Evolutionary conservation across 1,140 invertebrate species (phyloP).

Genomic region (Coptotermes formosanus): DNA sequence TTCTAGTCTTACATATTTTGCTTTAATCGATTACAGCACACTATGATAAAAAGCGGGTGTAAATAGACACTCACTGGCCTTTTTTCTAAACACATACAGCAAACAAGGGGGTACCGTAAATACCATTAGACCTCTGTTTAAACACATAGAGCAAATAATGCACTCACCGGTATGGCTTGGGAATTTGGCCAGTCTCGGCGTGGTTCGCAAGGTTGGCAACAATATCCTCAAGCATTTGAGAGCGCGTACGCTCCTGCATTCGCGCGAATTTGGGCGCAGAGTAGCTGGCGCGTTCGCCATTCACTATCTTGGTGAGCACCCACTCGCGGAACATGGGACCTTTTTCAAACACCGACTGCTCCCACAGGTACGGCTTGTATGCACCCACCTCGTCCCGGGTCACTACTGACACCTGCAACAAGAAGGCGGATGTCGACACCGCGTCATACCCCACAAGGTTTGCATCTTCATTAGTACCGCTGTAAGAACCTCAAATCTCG

Average conservation of each 20-base stretch:
- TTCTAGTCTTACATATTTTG: too few species aligned
- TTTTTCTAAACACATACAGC: too few species aligned
- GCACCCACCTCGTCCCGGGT: conserved; percentile 95
- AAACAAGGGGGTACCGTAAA: too few species aligned
- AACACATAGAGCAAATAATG: not conserved
- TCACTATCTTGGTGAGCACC: conserved; percentile 95
- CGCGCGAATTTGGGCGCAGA: conserved; percentile 95
- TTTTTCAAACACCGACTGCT: conserved; percentile 91
- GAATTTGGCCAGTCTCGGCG: conserved; percentile 91
- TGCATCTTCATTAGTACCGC: too few species aligned
- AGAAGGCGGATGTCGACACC: too few species aligned
- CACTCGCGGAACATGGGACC: conserved; percentile 89
- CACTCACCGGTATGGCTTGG: conserved; percentile 84
- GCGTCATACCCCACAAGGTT: too few species aligned
- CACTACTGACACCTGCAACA: conserved; percentile 72
- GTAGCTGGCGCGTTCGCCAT: conserved; percentile 94
- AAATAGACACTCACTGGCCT: too few species aligned
- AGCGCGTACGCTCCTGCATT: conserved; percentile 87
- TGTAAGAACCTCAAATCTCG: too few species aligned
- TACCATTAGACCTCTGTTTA: too few species aligned
- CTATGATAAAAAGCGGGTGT: too few species aligned
- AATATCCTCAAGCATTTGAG: conserved; percentile 87
- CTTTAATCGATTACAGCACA: too few species aligned
- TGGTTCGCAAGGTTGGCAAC: conserved; percentile 92
- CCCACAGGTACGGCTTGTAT: conserved; percentile 94